Evolutionary conservation across 2,797 vertebrate genomes (phyloP), one percentile per base, ranked within the genome.

Genomic region (Spatula clypeata): DNA sequence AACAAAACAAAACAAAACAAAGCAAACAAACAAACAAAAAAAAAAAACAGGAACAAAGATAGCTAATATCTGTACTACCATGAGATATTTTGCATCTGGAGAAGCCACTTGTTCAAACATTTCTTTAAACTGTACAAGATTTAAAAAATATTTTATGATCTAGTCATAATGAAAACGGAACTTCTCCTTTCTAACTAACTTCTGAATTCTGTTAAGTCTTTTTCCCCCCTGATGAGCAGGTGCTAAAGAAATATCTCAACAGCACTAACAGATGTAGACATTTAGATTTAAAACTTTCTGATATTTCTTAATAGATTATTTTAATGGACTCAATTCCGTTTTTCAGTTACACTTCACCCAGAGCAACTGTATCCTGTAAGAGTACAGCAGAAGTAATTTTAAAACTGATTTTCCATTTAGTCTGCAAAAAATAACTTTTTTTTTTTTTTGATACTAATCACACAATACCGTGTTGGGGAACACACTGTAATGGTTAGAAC

Each of bases 41-140:
- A 45, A 45, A 12, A 23, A 23, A 6, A 21, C 9, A 64, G 44
- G 32, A 83, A 19, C 27, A 88, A 90, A 77, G 19, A 23, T 11
- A 94, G 21, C 13, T 94, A 85, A 91, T 95, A 91, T 31, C 86
- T 81, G 8, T 19, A 38, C n/a, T 69, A 75, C 21, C 29, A 44
- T 69, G 79, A 70, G 7, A 16, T 31, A 55, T 62, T 42, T 95
- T 94, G 87, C 72, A 79, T 88, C 42, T 45, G 21, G 45, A 58
- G 60, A 79, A 92, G 66, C 8, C 53, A 58, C 38, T 89, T 66
- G 42, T 76, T 86, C 36, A 88, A 95, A 89, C 29, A 8, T 20
- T 72, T 65, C 51, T 88, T 82, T 29, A n/a, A 86, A 67, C 18
- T 3, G 5, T 51, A 44, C 7, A 67, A 54, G 18, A 57, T 66